phyloP scores from a whole-genome alignment of 2,797 vertebrate species.

The Hirundo rustica region DNA sequence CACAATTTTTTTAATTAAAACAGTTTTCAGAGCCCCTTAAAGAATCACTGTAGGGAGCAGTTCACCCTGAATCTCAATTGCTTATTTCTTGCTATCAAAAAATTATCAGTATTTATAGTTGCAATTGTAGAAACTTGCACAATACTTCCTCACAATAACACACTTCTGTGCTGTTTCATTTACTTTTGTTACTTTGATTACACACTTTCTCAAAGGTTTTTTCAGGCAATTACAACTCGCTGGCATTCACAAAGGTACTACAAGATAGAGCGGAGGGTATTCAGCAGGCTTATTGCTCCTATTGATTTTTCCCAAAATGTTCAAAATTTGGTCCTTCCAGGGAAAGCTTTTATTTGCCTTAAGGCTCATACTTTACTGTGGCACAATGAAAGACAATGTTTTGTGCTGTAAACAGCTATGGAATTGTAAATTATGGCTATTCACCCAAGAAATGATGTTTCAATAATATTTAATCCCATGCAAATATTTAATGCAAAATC shows the following conservation, averaged over 20 bases:
- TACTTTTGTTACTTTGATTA: neutral
- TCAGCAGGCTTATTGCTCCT: neutral
- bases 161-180: neutral
- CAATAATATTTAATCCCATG: neutral
- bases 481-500: neutral
- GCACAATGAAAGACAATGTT: neutral
- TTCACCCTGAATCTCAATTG: neutral
- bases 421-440: neutral
- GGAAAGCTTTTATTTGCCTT: neutral
- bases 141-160: neutral
- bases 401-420: neutral
- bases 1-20: neutral
- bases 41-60: neutral
- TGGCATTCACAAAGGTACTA: neutral
- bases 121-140: neutral
- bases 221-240: neutral
- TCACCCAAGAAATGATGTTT: neutral
- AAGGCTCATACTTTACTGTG: neutral
- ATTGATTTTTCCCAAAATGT: neutral
- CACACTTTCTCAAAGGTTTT: neutral
- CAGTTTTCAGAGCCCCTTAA: neutral
- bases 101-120: neutral
- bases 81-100: neutral
- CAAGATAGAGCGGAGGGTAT: neutral
- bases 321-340: neutral